These are phyloP conservation scores for Lutjanus erythropterus DNA, from an alignment of 2,113 vertebrate genomes.

Conservation along the genomic window DNA sequence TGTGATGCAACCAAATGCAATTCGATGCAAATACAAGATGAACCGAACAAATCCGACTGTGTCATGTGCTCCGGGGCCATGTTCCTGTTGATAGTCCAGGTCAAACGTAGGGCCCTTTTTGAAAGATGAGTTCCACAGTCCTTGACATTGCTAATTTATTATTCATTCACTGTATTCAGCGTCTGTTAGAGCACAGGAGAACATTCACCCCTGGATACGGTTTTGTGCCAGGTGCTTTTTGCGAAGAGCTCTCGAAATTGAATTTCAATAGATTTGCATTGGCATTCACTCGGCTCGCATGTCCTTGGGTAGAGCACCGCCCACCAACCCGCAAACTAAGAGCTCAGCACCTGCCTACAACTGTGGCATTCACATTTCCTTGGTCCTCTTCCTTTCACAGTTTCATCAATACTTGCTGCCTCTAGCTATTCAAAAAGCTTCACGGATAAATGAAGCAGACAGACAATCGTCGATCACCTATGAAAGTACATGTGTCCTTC, in stretches of 20 bases:
- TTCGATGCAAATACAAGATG: slow-evolving; percentile 55
- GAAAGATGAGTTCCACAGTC: slow-evolving; percentile 47
- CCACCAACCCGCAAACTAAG: slow-evolving; percentile 49
- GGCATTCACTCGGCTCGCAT: slow-evolving; percentile 67
- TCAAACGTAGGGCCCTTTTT: slow-evolving; percentile 56
- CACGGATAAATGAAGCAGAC: slow-evolving; percentile 46
- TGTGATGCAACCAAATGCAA: slow-evolving; percentile 80
- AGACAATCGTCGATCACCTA: slow-evolving; percentile 58
- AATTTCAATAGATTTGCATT: slow-evolving; percentile 79
- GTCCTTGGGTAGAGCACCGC: slow-evolving; percentile 72
- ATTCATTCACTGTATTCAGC: slow-evolving; percentile 66
- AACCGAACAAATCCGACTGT: slow-evolving; percentile 34
- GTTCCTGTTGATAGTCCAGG: slow-evolving; percentile 48
- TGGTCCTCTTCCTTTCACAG: slow-evolving; percentile 52
- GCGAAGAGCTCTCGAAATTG: slow-evolving; percentile 70
- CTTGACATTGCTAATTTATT: slow-evolving; percentile 74
- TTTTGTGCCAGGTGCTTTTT: slow-evolving; percentile 72
- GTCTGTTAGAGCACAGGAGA: slow-evolving; percentile 48
- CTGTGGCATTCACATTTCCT: slow-evolving; percentile 64
- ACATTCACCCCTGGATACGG: slow-evolving; percentile 65
- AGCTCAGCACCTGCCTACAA: slow-evolving; percentile 60
- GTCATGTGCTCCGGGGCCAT: slow-evolving; percentile 4
- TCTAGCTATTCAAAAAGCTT: slow-evolving; percentile 66
- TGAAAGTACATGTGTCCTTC: slow-evolving; percentile 70
- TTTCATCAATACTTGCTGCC: slow-evolving; percentile 61